These are phyloP conservation scores for Melospiza georgiana DNA, from an alignment of 2,113 vertebrate genomes.

Conservation along the genomic window DNA sequence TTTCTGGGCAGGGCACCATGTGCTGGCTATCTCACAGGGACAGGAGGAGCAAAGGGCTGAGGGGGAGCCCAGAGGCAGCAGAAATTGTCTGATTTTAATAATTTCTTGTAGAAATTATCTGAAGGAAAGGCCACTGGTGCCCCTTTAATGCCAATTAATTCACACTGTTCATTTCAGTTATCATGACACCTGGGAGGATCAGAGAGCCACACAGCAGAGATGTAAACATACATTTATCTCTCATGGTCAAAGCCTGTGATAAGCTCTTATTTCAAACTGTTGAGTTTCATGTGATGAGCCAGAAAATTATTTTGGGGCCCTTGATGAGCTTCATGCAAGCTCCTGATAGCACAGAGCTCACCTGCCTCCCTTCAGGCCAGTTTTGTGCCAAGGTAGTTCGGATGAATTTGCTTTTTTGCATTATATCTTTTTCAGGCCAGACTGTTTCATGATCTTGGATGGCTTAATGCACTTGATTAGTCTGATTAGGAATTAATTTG, in stretches of 20 bases:
- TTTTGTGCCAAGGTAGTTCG: neutral
- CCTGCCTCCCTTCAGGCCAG: neutral
- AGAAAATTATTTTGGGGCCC: neutral
- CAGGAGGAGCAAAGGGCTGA: neutral
- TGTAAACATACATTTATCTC: neutral
- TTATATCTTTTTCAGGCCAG: neutral
- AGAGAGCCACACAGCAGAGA: neutral
- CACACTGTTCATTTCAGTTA: neutral
- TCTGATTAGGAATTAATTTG: neutral
- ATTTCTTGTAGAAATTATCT: neutral
- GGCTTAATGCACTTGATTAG: neutral
- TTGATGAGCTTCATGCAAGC: neutral
- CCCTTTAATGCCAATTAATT: neutral
- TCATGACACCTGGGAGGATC: neutral
- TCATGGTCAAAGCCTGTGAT: neutral
- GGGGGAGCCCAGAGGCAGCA: neutral
- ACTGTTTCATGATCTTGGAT: neutral
- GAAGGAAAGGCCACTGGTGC: neutral
- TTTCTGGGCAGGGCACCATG: neutral
- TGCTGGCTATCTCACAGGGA: neutral
- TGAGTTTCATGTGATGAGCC: neutral
- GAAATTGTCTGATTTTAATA: neutral
- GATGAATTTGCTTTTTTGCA: neutral
- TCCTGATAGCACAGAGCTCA: neutral
- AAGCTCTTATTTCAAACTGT: neutral